A percentile compares a stretch with the other conserved stretches of the same genome.
Conservation (phyloP, 2,888 invertebrate species). For the Dolichopus griseipennis region DNA sequence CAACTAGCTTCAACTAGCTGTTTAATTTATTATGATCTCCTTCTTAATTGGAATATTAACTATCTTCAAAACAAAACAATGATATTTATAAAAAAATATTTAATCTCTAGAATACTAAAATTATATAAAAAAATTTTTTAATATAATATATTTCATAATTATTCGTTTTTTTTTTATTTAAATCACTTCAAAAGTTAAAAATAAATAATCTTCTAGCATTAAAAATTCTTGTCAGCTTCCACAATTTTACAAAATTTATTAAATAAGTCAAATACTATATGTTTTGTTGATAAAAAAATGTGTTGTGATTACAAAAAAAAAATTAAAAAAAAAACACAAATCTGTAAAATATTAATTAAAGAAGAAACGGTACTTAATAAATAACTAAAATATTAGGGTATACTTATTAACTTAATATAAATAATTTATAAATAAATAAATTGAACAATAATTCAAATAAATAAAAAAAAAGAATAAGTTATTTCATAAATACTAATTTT, state of each 20-base stretch:
- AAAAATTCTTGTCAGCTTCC: neutral
- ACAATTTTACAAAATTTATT: neutral
- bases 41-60: too few species aligned
- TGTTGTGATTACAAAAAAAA: conserved; percentile 19
- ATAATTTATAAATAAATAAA: neutral
- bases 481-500: too few species aligned
- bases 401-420: neutral
- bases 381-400: conserved; percentile 13
- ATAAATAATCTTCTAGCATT: neutral
- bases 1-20: too few species aligned
- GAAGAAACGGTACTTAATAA: conserved; percentile 5
- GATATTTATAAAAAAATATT: too few species aligned
- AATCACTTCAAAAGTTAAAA: neutral
- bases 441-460: neutral
- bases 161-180: neutral
- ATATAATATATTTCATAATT: neutral
- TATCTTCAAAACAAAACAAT: too few species aligned
- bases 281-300: conserved; percentile 17
- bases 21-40: too few species aligned
- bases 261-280: neutral
- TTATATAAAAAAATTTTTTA: too few species aligned
- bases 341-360: conserved; percentile 18
- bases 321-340: conserved; percentile 20
- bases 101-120: too few species aligned
- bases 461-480: too few species aligned